Percentiles rank a stretch among this genome's conserved stretches.
Conservation (phyloP, 92 coral and sea anemone species). For the Siderastrea siderea region DNA sequence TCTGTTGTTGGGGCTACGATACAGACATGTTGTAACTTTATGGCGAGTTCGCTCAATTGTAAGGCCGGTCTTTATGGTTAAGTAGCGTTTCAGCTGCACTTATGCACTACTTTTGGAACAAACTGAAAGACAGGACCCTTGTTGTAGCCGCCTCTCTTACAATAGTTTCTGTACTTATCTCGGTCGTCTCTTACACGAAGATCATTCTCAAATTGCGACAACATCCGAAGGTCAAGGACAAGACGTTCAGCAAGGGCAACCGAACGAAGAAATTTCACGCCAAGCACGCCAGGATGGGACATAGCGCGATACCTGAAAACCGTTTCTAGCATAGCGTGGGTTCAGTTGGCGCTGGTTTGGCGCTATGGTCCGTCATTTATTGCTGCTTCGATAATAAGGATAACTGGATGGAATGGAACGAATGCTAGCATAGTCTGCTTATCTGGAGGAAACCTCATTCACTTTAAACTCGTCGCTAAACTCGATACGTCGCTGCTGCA, state of each 20-base stretch:
- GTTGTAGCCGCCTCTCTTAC: too few species aligned
- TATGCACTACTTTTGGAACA: neutral
- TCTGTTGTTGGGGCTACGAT: conserved; percentile 1
- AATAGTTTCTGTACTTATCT: neutral
- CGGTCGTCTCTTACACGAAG: neutral
- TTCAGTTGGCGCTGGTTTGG: conserved; percentile 1
- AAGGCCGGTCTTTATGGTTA: neutral
- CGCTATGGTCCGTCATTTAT: neutral
- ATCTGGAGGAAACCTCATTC: neutral
- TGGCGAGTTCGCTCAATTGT: neutral
- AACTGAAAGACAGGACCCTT: neutral
- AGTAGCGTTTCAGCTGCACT: neutral
- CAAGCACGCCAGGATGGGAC: neutral
- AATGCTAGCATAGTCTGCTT: neutral
- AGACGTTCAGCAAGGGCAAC: neutral
- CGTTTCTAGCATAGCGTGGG: conserved; percentile 9
- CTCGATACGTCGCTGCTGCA: neutral
- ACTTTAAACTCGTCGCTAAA: neutral
- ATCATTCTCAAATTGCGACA: neutral
- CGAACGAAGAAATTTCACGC: neutral
- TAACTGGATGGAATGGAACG: neutral
- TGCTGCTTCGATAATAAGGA: neutral
- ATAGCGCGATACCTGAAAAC: neutral
- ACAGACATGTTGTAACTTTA: conserved; percentile 10
- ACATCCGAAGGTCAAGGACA: neutral